Base-by-base conservation (phyloP, 2,113 vertebrate species). In the Irena cyanogastra region DNA sequence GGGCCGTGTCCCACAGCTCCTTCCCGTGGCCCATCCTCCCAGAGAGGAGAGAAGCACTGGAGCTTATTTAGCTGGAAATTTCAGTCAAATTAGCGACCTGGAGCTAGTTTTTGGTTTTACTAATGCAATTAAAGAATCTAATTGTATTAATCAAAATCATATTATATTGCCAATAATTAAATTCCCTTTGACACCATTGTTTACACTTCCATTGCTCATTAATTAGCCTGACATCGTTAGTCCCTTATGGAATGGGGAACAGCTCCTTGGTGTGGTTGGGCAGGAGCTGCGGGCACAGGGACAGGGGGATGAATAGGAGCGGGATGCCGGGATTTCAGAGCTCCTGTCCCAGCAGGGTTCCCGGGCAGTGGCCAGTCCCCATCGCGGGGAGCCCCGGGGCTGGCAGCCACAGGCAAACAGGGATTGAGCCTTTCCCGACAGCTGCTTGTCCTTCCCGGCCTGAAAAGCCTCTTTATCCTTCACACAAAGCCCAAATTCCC, bases 151-250 rank as follows among this genome's bases (percentile, higher is more conserved):
- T 97, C 85, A 87, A 89, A 60, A 88, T 94, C 85, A 63, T 91
- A 96, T 93, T 95, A 88, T 94, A 95, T 95, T 71, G 89, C 83
- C 91, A 92, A 94, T 96, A 92, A 96, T 96, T 95, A 92, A 95
- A 96, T 96, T 96, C 90, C 92, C 95, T 97, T 97, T 49, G 92
- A 96, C 94, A 75, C 89, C 42, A 28, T 35, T 96, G 82, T 96
- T 94, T 91, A 94, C 63, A 68, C 77, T 97, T 80, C 41, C 84
- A 75, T 30, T 49, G 90, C 69, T 65, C 91, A 93, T 94, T 94
- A 97, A 95, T 97, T 93, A 95, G 76, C 5, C 89, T 42, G 57
- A 59, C 42, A 18, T 82, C 4, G 1, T 91, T 75, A 70, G 76
- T 69, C 75, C 28, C 54, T 84, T 18, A 27, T 2, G 61, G 44